These are phyloP conservation scores for Ovis canadensis DNA, from an alignment of 2,113 vertebrate genomes.

Conservation along the genomic window DNA sequence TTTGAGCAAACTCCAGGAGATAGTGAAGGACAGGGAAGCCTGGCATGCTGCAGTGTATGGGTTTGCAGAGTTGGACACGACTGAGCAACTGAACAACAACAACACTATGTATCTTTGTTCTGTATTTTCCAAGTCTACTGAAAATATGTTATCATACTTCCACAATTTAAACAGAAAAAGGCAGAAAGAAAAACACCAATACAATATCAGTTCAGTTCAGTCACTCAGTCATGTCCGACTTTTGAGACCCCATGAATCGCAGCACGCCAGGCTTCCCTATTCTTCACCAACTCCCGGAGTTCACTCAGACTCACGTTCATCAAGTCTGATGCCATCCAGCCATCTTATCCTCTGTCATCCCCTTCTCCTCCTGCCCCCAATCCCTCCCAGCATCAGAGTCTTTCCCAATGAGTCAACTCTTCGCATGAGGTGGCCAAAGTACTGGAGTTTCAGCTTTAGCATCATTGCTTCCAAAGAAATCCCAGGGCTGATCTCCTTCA, in stretches of 20 bases:
- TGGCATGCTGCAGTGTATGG: background rate
- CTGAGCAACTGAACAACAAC: background rate
- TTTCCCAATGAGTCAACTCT: too few species aligned
- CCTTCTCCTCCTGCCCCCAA: too few species aligned
- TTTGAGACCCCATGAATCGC: accelerated
- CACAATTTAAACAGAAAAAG: background rate
- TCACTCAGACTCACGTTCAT: too few species aligned
- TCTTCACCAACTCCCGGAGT: too few species aligned
- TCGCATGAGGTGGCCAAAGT: too few species aligned
- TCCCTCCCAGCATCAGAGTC: too few species aligned
- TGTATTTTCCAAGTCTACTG: background rate
- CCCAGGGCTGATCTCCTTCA: too few species aligned
- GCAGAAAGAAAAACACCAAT: background rate
- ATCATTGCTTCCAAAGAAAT: too few species aligned
- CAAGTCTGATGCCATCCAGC: too few species aligned
- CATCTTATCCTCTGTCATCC: too few species aligned
- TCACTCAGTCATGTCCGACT: accelerated
- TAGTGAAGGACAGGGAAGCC: background rate
- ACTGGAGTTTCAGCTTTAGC: too few species aligned
- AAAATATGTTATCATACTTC: background rate
- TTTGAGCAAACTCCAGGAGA: background rate
- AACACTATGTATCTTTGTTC: background rate
- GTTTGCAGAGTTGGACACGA: background rate
- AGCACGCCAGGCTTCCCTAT: too few species aligned
- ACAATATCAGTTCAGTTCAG: background rate